A percentile compares a stretch with the other conserved stretches of the same genome.
Conservation (phyloP, 2,888 invertebrate genomes). For the Oligia fasciuncula region DNA sequence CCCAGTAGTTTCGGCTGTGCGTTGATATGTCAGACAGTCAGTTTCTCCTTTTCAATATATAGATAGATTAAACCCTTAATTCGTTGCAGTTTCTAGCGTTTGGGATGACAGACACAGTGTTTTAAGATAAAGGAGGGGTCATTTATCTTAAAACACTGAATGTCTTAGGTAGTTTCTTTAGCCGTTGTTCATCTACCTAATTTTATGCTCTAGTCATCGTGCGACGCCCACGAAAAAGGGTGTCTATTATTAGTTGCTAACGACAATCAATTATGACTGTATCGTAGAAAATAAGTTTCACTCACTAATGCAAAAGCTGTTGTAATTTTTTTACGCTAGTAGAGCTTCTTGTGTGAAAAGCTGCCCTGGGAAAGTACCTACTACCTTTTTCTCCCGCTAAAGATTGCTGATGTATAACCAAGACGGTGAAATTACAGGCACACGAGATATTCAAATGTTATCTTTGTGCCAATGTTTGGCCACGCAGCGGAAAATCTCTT, state of each 20-base stretch:
- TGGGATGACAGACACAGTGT: not conserved
- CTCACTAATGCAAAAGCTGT: not conserved
- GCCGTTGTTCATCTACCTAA: constrained; percentile 26
- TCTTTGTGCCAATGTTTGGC: not conserved
- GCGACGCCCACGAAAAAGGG: constrained; percentile 41
- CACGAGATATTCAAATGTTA: constrained; percentile 6
- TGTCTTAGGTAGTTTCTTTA: not conserved
- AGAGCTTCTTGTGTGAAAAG: not conserved
- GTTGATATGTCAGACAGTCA: no score
- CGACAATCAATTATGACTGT: constrained; percentile 25
- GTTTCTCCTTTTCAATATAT: no score
- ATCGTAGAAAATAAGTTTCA: constrained; percentile 16
- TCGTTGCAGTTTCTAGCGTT: constrained; percentile 1
- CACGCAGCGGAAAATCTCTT: not conserved
- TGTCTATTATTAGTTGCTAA: constrained; percentile 35
- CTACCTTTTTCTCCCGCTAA: not conserved
- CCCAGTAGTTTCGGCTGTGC: no score
- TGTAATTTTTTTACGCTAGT: not conserved
- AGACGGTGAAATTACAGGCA: not conserved
- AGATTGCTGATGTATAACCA: not conserved
- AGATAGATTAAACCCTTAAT: not conserved
- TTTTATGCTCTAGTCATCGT: constrained; percentile 31
- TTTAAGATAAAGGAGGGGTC: no score
- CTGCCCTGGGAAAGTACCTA: not conserved
- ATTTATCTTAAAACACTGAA: constrained; percentile 14